A percentile compares a stretch with the other conserved stretches of the same genome.
These are phyloP conservation scores for Camelus dromedarius DNA, from an alignment of 2,113 vertebrate genomes.

Conservation along the genomic window DNA sequence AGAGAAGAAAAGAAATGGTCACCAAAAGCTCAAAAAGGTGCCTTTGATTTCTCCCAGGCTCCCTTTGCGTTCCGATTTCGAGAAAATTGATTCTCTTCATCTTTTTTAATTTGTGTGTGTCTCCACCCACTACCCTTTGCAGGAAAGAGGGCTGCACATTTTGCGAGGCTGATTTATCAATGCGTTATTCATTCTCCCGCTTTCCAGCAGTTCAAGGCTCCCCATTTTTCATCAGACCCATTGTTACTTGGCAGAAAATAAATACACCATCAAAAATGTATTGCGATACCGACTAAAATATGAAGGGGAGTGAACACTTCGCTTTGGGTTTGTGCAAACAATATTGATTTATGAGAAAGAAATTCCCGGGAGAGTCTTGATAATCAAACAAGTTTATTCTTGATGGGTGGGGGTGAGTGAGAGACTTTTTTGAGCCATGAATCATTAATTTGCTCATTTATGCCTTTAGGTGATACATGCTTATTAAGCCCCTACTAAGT, in stretches of 20 bases:
- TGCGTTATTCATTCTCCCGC: neutral
- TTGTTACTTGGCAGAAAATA: conserved; percentile 58
- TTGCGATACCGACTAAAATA: neutral
- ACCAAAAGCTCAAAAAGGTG: neutral
- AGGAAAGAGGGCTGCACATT: neutral
- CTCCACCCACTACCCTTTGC: accelerated
- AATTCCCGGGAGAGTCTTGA: neutral
- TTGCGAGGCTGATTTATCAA: neutral
- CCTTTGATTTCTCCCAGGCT: neutral
- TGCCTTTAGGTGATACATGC: neutral
- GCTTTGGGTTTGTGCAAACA: neutral
- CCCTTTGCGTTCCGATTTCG: neutral
- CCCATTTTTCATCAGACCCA: conserved; percentile 56
- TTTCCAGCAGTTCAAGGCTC: neutral
- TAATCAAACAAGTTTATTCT: neutral
- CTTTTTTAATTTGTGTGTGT: neutral
- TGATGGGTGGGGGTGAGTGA: neutral
- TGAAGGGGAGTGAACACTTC: neutral
- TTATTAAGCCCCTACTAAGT: neutral
- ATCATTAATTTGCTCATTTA: neutral
- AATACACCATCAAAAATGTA: conserved; percentile 46
- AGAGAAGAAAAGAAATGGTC: neutral
- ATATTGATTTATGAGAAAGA: conserved; percentile 25
- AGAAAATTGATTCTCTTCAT: neutral
- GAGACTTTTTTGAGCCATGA: neutral